Evolutionary conservation across 1,140 invertebrate species (phyloP), one percentile per base, ranked within the genome.

Genomic region (Copidosoma floridanum): DNA sequence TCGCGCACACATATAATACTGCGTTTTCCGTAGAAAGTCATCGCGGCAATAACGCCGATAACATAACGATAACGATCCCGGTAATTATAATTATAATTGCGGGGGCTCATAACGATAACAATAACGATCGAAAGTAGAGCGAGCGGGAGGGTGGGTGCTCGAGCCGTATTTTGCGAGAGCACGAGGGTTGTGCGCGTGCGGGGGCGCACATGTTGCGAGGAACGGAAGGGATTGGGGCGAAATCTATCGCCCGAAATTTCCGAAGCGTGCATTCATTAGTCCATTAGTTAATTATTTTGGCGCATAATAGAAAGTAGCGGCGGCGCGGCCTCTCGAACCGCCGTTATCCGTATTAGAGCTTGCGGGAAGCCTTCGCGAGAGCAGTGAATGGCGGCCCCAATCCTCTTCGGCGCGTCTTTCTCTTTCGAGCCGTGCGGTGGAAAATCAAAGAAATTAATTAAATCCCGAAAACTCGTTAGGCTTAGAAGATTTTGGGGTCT

Each of bases 261-360:
- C 65, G 64, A 67, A 65, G 61, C 68, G 64, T 70, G 69, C 69
- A 72, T 74, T 70, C 72, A 74, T 73, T 76, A 73, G 68, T 66
- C 68, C 74, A 78, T 78, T 76, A 77, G 71, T 73, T 75, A 78
- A 78, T 78, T 78, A 78, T 78, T 78, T 71, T 66, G 68, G 67
- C 54, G 66, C 62, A 71, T 74, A 72, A 74, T 74, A 74, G 69
- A 76, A 66, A 67, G 72, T 62, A 56, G 53, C 6, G 29, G 29
- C 6, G 29, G 12, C 29, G 29, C 6, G 29, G 6, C 12, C 29
- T 8, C 29, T 32, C 29, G 29, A 65, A 65, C 61, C 65, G 57
- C 29, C 65, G 67, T 68, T 70, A 68, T 66, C 65, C 61, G 64
- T 57, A 66, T 66, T 66, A 65, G n/a, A 64, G 65, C 65, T 65